These are phyloP conservation scores for Rotaria socialis DNA, from an alignment of 2,888 invertebrate species.

Conservation along the genomic window DNA sequence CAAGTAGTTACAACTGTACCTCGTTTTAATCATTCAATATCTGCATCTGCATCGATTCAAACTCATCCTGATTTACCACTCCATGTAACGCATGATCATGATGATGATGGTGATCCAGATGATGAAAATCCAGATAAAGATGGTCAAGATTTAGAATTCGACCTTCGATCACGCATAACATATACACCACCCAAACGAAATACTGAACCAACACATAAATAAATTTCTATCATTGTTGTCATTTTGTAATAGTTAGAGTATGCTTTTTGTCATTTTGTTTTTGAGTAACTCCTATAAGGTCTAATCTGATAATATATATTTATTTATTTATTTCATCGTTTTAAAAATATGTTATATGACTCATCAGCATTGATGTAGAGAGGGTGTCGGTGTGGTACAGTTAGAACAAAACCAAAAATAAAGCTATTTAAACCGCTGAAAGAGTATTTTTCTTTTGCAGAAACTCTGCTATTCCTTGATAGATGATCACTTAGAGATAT, in stretches of 20 bases:
- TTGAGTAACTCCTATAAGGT: not conserved
- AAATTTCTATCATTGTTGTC: not conserved
- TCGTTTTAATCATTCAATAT: not conserved
- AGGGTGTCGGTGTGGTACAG: too few species aligned
- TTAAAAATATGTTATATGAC: too few species aligned
- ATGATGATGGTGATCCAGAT: slow-evolving; percentile 22
- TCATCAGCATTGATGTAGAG: too few species aligned
- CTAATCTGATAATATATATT: not conserved
- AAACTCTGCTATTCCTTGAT: too few species aligned
- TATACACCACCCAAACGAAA: not conserved
- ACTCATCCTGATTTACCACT: not conserved
- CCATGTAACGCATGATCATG: slow-evolving; percentile 5
- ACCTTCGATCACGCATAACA: not conserved
- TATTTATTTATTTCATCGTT: not conserved
- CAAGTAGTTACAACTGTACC: not conserved
- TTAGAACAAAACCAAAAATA: too few species aligned
- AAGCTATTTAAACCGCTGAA: too few species aligned
- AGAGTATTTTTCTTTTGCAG: too few species aligned
- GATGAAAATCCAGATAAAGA: not conserved
- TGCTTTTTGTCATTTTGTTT: not conserved
- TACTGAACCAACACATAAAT: not conserved
- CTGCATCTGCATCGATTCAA: not conserved
- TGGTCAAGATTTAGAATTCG: not conserved
- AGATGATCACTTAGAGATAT: too few species aligned
- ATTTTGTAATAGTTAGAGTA: not conserved